phyloP scores from a whole-genome alignment of 1,140 invertebrate genomes.

The Radopholus similis region DNA sequence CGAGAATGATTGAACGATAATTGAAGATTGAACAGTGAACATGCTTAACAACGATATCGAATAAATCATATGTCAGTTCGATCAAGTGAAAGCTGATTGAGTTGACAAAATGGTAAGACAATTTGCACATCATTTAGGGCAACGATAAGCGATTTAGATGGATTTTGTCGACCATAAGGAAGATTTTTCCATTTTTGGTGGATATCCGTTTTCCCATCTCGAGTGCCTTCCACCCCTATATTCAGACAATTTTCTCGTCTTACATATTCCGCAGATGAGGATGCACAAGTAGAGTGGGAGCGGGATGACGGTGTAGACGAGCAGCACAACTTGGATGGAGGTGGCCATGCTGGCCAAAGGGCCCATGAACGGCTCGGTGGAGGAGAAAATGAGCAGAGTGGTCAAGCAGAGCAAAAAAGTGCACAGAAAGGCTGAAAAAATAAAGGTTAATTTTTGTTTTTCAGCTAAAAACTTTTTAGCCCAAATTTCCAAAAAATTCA shows the following conservation, averaged over 20 bases:
- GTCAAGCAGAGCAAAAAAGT: conserved; percentile 57
- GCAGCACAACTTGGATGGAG: conserved; percentile 68
- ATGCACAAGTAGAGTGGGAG: conserved; percentile 80
- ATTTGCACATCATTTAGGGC: background rate
- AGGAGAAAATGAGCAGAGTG: conserved; percentile 54
- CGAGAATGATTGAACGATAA: too few species aligned
- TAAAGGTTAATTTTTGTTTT: too few species aligned
- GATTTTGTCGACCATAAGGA: too few species aligned
- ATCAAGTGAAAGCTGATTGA: background rate
- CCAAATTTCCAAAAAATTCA: background rate
- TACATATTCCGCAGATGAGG: conserved; percentile 62
- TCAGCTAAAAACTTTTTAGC: too few species aligned
- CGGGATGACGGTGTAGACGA: conserved; percentile 87
- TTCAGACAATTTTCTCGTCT: too few species aligned
- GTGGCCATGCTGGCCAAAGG: conserved; percentile 52
- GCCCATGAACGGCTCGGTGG: conserved; percentile 53
- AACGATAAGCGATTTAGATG: too few species aligned
- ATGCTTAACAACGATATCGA: background rate
- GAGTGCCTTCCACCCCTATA: too few species aligned
- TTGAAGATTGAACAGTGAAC: too few species aligned
- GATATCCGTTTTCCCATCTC: too few species aligned
- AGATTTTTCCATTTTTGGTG: too few species aligned
- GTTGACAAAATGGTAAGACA: background rate
- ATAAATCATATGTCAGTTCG: background rate
- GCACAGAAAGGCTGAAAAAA: conserved; percentile 50